phyloP scores from a whole-genome alignment of 1,140 invertebrate genomes.

The Neodiprion lecontei region DNA sequence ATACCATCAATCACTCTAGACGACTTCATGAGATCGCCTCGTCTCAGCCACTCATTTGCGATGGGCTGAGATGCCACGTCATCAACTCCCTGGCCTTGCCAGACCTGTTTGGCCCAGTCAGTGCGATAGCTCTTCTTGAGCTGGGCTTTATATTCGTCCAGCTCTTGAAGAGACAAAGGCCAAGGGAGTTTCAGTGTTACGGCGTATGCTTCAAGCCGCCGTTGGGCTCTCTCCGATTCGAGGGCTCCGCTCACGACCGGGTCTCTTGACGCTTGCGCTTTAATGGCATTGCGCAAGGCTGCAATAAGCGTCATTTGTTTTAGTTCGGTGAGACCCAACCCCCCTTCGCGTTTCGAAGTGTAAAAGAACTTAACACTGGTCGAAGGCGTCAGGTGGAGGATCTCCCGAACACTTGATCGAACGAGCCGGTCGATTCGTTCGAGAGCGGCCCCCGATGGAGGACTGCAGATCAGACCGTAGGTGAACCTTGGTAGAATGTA shows the following conservation, averaged over 20 bases:
- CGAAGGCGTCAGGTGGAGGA: constrained; percentile 28
- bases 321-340: constrained; percentile 32
- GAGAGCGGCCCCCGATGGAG: constrained; percentile 22
- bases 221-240: background rate
- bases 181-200: constrained; percentile 18
- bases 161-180: background rate
- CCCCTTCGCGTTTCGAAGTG: background rate
- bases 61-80: constrained; percentile 25
- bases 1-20: background rate
- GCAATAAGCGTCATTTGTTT: constrained; percentile 17
- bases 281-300: constrained; percentile 31
- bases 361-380: too few relatives aligned
- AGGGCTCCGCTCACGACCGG: constrained; percentile 24
- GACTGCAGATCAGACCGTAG: constrained; percentile 16
- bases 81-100: constrained; percentile 33
- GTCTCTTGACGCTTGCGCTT: constrained; percentile 18
- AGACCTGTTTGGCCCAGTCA: constrained; percentile 19
- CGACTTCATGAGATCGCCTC: constrained; percentile 28
- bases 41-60: constrained; percentile 27
- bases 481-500: constrained; percentile 36
- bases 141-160: constrained; percentile 1
- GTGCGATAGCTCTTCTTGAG: constrained; percentile 22
- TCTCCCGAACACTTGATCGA: constrained; percentile 22
- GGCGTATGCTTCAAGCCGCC: background rate
- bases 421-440: constrained; percentile 30